Evolutionary conservation across 1,140 invertebrate genomes (phyloP).

Genomic region (Orius laevigatus): DNA sequence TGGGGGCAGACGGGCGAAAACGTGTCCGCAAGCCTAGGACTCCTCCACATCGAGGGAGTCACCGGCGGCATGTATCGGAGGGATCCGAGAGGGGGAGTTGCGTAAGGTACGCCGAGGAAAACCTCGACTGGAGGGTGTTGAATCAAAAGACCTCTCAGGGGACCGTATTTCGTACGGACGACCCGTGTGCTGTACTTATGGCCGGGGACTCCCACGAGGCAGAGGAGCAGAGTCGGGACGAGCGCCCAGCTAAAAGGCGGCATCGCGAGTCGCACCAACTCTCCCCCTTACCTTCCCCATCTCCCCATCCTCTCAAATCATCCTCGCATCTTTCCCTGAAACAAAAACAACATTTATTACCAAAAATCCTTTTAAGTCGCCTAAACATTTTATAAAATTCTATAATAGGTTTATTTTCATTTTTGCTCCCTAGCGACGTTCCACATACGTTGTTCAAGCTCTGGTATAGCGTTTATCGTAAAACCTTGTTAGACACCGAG

Average conservation of each 20-base stretch:
- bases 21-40: conserved; percentile 59
- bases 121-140: conserved; percentile 67
- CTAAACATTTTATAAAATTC: not conserved
- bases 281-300: conserved; percentile 17
- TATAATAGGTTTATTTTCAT: not conserved
- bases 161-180: conserved; percentile 74
- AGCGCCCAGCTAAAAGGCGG: conserved; percentile 11
- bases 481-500: no score
- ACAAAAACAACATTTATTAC: not conserved
- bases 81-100: conserved; percentile 56
- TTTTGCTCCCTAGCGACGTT: no score
- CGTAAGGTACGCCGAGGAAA: conserved; percentile 92
- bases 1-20: conserved; percentile 84
- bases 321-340: conserved; percentile 6
- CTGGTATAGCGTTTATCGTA: no score
- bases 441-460: no score
- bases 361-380: not conserved
- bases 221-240: conserved; percentile 30
- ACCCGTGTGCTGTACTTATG: conserved; percentile 63
- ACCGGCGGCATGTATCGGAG: conserved; percentile 85
- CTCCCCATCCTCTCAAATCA: conserved; percentile 20
- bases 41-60: conserved; percentile 73
- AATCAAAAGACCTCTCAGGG: conserved; percentile 64
- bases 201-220: conserved; percentile 27
- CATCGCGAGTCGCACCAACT: conserved; percentile 10